Evolutionary conservation across 2,797 vertebrate species (phyloP).

Genomic region (Tamandua tetradactyla): DNA sequence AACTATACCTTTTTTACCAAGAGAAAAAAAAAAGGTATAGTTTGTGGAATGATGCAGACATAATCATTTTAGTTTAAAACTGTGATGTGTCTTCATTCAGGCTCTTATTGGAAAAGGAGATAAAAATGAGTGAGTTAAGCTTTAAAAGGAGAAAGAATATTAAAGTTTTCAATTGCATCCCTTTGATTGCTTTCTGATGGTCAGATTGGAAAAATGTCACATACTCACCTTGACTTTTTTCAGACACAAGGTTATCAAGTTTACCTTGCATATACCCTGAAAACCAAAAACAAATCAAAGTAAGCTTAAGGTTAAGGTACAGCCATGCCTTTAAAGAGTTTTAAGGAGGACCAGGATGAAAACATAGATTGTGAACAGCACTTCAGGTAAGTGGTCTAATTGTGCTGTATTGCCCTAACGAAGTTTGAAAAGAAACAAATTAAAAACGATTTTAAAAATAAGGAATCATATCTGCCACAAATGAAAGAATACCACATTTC

Average conservation of each 20-base stretch:
- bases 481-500: not conserved
- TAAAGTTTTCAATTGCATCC: not conserved
- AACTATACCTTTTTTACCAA: no score
- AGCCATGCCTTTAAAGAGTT: not conserved
- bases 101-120: not conserved
- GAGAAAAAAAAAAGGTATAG: no score
- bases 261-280: not conserved
- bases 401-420: not conserved
- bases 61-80: not conserved
- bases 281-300: not conserved
- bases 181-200: not conserved
- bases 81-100: not conserved
- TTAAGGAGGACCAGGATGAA: not conserved
- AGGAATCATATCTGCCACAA: not conserved
- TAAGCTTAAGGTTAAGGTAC: not conserved
- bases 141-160: not conserved
- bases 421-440: not conserved
- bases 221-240: not conserved
- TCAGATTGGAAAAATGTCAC: not conserved
- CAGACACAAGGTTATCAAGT: no score
- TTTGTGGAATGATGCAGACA: not conserved
- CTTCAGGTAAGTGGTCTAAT: not conserved
- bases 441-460: not conserved
- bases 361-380: not conserved
- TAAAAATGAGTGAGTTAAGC: not conserved